phyloP scores from a whole-genome alignment of 1,140 invertebrate genomes.

The Rhagoletis zephyria region DNA sequence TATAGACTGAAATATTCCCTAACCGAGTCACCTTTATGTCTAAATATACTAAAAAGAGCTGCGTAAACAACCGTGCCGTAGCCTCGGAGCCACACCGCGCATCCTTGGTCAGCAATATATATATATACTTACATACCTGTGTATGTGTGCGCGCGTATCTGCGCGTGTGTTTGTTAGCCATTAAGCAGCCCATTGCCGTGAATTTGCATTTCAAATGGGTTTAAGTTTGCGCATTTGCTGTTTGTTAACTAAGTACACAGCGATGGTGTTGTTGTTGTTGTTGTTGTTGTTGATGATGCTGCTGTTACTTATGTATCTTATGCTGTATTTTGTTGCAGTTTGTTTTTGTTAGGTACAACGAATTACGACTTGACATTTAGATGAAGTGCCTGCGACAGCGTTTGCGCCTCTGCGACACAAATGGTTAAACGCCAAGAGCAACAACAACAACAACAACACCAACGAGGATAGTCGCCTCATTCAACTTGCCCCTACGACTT shows the following conservation, averaged over 20 bases:
- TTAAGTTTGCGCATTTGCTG: background rate
- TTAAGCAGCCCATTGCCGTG: background rate
- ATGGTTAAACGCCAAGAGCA: background rate
- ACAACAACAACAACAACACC: too few relatives aligned
- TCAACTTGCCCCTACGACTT: background rate
- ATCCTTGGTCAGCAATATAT: too few relatives aligned
- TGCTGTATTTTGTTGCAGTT: too few relatives aligned
- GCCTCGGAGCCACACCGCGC: too few relatives aligned
- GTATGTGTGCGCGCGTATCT: too few relatives aligned
- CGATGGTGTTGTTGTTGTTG: background rate
- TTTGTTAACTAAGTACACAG: background rate
- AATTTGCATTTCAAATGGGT: conserved; percentile 43
- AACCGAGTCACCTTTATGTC: too few relatives aligned
- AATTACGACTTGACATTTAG: conserved; percentile 72
- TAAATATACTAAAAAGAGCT: too few relatives aligned
- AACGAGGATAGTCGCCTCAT: background rate
- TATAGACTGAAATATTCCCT: too few relatives aligned
- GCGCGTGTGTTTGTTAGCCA: background rate
- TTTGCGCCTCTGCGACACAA: conserved; percentile 56
- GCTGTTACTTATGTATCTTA: background rate
- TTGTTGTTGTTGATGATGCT: background rate
- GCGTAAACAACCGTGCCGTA: too few relatives aligned
- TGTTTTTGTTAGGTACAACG: conserved; percentile 55
- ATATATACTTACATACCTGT: too few relatives aligned
- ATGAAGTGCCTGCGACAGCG: conserved; percentile 71